Base-by-base conservation (phyloP, 2,888 invertebrate species). In the Spodoptera exigua region DNA sequence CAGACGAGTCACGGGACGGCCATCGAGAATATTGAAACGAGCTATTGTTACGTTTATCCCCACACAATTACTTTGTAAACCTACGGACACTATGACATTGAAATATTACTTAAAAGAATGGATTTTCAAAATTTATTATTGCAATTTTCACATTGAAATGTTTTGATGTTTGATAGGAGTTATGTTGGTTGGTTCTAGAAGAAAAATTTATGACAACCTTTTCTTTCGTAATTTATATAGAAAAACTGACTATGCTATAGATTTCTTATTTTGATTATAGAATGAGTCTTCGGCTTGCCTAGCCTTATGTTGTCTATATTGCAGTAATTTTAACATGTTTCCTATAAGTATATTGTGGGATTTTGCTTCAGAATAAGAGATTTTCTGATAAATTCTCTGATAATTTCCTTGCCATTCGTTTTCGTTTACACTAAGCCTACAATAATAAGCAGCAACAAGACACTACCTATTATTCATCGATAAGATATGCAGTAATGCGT, bases 1-100 rank as follows among this genome's bases (percentile, higher is more conserved):
- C 74, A 76, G 77, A 76, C 79, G 54, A 77, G 80, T 86, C 85
- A 87, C 85, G 83, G 71, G 83, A 69, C 43, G 11, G 18, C 61
- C 61, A 66, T 70, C 21, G 67, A 59, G 36, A 62, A 63, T 65
- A 65, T 65, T 40, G 53, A 65, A 45, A 63, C 48, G 47, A 51
- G 40, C 61, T 46, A 68, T 68, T 75, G 58, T 69, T 63, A 63
- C 49, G 43, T 55, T 46, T 61, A 54, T 64, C 36, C 59, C 37
- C 65, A 68, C 56, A 47, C 49, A 64, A 68, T 60, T 46, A 34
- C 13, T 59, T 49, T 58, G 13, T 17, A 48, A 34, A 59, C 27
- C 27, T 27, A 47, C 52, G 55, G 58, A 49, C 55, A 63, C 35
- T 40, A 40, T 57, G 53, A 36, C 58, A 49, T 52, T 44, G 47